Evolutionary conservation across 30 jellyfish, hydroid and myxozoan genomes (phyloP), one percentile per base, ranked within the genome.

Genomic region (Chrysaora quinquecirrha): DNA sequence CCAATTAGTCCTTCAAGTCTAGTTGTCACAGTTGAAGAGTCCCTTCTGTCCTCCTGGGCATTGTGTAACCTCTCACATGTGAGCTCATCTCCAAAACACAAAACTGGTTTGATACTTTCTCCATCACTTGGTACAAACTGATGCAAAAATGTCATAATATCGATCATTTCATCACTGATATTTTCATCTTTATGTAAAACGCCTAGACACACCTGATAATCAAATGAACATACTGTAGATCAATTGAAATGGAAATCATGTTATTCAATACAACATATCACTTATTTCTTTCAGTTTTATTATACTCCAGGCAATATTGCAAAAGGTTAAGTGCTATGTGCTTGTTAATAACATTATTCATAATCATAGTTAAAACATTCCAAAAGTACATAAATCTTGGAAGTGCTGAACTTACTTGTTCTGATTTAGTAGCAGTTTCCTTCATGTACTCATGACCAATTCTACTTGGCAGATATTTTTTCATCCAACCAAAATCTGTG

Each of bases 41-140:
- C 48, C 71, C 87, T 30, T 20, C 76, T 33, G 66, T 76, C 73
- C 73, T 73, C 85, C 58, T 73, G 85, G 48, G 73, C 85, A 73
- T 73, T 46, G 30, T 24, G 50, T 34, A 20, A 12, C 71, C 87
- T 30, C 34, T 76, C 87, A 48, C 48, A 20, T 6, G 79, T 76
- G 62, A 76, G 66, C 64, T 20, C 48, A 58, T 76, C 87, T 50
- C 87, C 87, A 73, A 73, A 69, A 35, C 81, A 31, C 64, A 31
- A 33, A 69, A 35, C 64, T 69, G 64, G 81, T 24, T 69, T 64
- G 76, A 64, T 25, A 64, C 65, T 69, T 69, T 33, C 64, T 33
- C 81, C 63, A 35, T 31, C 1, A 12, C 64, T 35, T 69, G 64
- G 64, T 31, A 69, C 81, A 32, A 69, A 69, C 30, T 69, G 63